Evolutionary conservation across 2,113 vertebrate genomes (phyloP).

Genomic region (Lutjanus erythropterus): DNA sequence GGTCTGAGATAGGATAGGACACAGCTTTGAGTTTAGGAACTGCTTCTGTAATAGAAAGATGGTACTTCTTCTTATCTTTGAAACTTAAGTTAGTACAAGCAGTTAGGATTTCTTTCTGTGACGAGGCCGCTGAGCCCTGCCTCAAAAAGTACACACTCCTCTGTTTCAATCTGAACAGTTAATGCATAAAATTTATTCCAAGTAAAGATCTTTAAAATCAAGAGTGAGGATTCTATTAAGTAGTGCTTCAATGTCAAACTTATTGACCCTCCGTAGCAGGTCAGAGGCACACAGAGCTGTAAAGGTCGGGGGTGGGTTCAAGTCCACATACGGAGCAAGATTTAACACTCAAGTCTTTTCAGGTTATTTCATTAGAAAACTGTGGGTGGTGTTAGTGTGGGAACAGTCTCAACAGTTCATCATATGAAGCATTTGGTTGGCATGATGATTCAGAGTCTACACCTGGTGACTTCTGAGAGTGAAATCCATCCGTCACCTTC

Average conservation of each 20-base stretch:
- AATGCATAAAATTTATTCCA: constrained; percentile 29
- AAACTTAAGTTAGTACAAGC: too few relatives aligned
- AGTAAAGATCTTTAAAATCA: constrained; percentile 32
- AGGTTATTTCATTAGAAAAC: constrained; percentile 27
- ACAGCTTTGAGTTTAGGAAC: too few relatives aligned
- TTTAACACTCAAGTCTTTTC: neutral
- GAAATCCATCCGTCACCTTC: constrained; percentile 31
- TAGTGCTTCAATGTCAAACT: constrained; percentile 49
- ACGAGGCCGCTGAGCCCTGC: neutral
- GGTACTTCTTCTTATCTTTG: too few relatives aligned
- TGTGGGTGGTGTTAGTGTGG: constrained; percentile 13
- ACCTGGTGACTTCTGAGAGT: neutral
- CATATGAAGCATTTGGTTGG: constrained; percentile 44
- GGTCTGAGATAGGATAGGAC: too few relatives aligned
- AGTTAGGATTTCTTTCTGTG: too few relatives aligned
- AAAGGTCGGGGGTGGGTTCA: neutral
- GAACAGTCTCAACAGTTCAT: constrained; percentile 25
- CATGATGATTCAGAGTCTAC: neutral
- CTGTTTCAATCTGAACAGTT: constrained; percentile 21
- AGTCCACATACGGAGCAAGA: neutral
- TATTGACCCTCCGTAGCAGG: constrained; percentile 19
- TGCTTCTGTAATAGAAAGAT: too few relatives aligned
- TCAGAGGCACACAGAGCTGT: constrained; percentile 51
- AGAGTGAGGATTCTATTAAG: constrained; percentile 35
- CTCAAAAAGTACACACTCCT: constrained; percentile 7